Conservation (phyloP, 1,140 invertebrate genomes). For the Listronotus oregonensis region DNA sequence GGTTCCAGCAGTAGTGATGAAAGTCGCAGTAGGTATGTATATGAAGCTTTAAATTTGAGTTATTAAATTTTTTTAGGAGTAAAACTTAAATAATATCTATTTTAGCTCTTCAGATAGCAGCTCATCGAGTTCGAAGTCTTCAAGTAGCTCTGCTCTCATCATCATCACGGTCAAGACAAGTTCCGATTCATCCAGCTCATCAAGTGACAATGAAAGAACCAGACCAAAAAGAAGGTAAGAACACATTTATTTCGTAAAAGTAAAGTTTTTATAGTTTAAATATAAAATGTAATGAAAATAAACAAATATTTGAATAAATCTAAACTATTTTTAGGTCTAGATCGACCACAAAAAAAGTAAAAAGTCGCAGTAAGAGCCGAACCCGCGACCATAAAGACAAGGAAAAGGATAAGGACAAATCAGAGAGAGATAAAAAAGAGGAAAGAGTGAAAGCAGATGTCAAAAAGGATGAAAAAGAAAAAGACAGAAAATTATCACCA, state of each 20-base stretch:
- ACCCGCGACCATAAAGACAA: constrained; percentile 57
- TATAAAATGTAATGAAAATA: no score
- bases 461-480: constrained; percentile 61
- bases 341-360: constrained; percentile 50
- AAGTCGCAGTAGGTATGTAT: no score
- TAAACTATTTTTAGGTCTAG: constrained; percentile 42
- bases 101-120: constrained; percentile 80
- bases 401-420: constrained; percentile 62
- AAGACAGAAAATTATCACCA: constrained; percentile 57
- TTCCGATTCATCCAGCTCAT: constrained; percentile 61
- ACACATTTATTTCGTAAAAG: no score
- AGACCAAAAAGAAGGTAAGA: constrained; percentile 64
- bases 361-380: constrained; percentile 56
- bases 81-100: no score
- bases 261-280: no score
- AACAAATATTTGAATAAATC: not conserved
- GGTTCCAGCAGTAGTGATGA: no score
- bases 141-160: constrained; percentile 70
- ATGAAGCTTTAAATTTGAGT: no score
- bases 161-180: constrained; percentile 75
- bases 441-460: constrained; percentile 56
- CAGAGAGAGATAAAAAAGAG: constrained; percentile 60
- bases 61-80: no score
- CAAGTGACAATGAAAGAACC: constrained; percentile 64
- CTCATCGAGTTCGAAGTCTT: constrained; percentile 64